Conservation (phyloP, 2,113 vertebrate species). For the Dasyurus viverrinus region DNA sequence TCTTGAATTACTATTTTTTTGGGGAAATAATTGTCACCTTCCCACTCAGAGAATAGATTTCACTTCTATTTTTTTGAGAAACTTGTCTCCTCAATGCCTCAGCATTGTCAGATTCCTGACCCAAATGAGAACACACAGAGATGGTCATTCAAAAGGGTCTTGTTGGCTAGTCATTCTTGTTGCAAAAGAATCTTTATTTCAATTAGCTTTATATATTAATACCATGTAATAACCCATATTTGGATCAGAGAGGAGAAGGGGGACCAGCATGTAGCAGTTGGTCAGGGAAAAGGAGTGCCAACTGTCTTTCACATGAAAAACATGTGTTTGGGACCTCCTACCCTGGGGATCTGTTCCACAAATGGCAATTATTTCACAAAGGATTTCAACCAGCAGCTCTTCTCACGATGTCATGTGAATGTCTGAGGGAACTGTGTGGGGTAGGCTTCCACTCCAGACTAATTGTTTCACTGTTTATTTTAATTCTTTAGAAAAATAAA, state of each 20-base stretch:
- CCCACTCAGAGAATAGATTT: not conserved
- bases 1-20: not conserved
- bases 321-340: not conserved
- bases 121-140: not conserved
- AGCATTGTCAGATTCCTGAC: not conserved
- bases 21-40: not conserved
- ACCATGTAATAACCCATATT: not conserved
- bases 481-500: slow-evolving; percentile 34
- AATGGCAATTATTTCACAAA: not conserved
- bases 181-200: not conserved
- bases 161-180: not conserved
- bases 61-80: not conserved
- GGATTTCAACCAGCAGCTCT: not conserved
- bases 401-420: not conserved
- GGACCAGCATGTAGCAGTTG: not conserved
- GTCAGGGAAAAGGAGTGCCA: not conserved
- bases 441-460: not conserved
- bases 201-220: not conserved
- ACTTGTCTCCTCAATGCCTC: not conserved
- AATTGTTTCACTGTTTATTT: not conserved
- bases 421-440: not conserved
- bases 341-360: not conserved
- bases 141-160: not conserved
- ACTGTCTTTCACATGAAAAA: not conserved
- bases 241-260: not conserved